phyloP scores from a whole-genome alignment of 2,797 vertebrate genomes.

The Enoplosus armatus region DNA sequence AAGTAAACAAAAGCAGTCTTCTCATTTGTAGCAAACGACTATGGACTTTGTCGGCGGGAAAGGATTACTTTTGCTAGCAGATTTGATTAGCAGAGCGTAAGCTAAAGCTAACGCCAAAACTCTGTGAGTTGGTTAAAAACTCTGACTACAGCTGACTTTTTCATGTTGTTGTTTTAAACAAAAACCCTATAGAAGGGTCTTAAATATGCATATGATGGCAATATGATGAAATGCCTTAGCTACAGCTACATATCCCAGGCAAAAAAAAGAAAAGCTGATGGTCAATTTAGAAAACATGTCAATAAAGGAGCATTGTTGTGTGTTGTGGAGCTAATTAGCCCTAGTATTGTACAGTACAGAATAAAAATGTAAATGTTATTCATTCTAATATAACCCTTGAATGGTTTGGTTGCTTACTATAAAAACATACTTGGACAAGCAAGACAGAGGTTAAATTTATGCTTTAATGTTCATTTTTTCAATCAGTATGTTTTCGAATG shows the following conservation, averaged over 20 bases:
- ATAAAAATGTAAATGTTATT: not conserved
- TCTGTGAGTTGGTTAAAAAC: not conserved
- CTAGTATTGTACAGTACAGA: not conserved
- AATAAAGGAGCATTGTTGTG: not conserved
- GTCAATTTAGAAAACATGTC: not conserved
- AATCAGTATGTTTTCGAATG: not conserved
- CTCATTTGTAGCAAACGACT: not conserved
- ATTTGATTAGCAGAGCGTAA: not conserved
- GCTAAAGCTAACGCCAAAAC: not conserved
- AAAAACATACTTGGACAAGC: no score
- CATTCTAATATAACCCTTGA: not conserved
- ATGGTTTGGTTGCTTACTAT: not conserved
- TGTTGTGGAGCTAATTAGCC: not conserved
- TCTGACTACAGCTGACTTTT: not conserved
- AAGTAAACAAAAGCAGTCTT: not conserved
- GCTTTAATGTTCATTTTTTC: not conserved
- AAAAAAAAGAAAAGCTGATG: not conserved
- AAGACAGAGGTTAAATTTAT: not conserved
- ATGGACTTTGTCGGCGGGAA: not conserved
- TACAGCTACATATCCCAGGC: not conserved
- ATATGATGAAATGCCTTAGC: not conserved
- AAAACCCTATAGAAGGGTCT: not conserved
- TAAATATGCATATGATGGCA: not conserved
- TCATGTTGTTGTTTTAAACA: not conserved
- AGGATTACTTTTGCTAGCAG: not conserved